Evolutionary conservation across 2,797 vertebrate species (phyloP), one percentile per base, ranked within the genome.

Genomic region (Leontocebus nigricollis): DNA sequence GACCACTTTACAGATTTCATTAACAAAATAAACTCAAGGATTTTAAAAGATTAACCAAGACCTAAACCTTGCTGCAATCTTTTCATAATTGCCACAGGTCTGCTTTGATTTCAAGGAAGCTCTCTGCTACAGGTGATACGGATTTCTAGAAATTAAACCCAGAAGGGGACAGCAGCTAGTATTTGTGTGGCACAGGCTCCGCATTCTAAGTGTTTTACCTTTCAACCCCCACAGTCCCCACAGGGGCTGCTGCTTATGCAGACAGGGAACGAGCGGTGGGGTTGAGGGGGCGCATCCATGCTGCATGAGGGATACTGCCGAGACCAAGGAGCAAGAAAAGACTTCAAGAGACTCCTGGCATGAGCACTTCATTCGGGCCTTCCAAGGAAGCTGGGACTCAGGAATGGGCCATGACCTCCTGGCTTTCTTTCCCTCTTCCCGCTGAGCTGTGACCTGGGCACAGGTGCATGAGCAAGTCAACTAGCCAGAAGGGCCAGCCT

Each of bases 401-500:
- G 17, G 36, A 44, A 22, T 0, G 44, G 41, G 36, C 14, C 52
- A 9, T 0, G 11, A 4, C 27, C 57, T 3, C 33, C 22, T 0
- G 0, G 0, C 44, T 59, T 12, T 27, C 44, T 15, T 84, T 50
- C 55, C 24, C 64, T 70, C 33, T 41, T 27, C 8, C 24, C 0
- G 7, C 4, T 1, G 41, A 57, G 46, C 46, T 88, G 30, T 19
- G 67, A 7, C 44, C 81, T 22, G 13, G 80, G 46, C 33, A 86
- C 27, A 15, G 44, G 44, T 3, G 46, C 46, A 41, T 20, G 10
- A 75, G 39, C 33, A 33, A 24, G 41, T 39, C 81, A 36, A 10
- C 36, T 15, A 82, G 67, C 46, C 75, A n/a, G 36, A 36, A 0
- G 19, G 80, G 27, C 22, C 55, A 44, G 44, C 4, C 1, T 33